Evolutionary conservation across 2,113 vertebrate species (phyloP).

Genomic region (Rhineura floridana): DNA sequence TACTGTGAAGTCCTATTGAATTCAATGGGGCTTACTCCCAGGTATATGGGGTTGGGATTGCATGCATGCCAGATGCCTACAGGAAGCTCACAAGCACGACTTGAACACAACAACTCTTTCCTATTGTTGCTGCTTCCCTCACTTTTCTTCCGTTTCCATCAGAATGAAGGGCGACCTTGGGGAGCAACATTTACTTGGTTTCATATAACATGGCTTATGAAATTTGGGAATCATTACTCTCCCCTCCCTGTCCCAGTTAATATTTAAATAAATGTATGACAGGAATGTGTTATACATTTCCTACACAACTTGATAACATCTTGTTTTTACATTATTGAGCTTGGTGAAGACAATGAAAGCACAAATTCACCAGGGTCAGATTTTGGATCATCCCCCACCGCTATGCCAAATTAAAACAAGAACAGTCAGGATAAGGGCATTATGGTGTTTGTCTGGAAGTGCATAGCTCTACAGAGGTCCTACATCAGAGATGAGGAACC

Average conservation of each 20-base stretch:
- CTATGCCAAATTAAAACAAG: background rate
- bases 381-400: background rate
- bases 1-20: background rate
- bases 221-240: background rate
- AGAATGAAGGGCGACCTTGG: background rate
- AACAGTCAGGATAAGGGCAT: background rate
- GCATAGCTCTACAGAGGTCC: background rate
- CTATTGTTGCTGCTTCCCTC: too few relatives aligned
- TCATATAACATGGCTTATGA: background rate
- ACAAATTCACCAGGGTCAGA: background rate
- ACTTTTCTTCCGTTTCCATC: background rate
- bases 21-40: background rate
- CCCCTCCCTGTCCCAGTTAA: background rate
- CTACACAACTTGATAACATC: conserved; percentile 8
- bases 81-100: too few relatives aligned
- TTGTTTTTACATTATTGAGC: background rate
- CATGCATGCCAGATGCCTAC: too few relatives aligned
- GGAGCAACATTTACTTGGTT: background rate
- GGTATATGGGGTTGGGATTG: too few relatives aligned
- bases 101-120: background rate
- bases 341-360: background rate
- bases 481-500: too few relatives aligned
- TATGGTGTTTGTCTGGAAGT: background rate
- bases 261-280: conserved; percentile 26
- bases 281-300: conserved; percentile 15